A percentile compares a stretch with the other conserved stretches of the same genome.
Conservation (phyloP, 2,888 invertebrate species). For the Muschampia plurimacula region DNA sequence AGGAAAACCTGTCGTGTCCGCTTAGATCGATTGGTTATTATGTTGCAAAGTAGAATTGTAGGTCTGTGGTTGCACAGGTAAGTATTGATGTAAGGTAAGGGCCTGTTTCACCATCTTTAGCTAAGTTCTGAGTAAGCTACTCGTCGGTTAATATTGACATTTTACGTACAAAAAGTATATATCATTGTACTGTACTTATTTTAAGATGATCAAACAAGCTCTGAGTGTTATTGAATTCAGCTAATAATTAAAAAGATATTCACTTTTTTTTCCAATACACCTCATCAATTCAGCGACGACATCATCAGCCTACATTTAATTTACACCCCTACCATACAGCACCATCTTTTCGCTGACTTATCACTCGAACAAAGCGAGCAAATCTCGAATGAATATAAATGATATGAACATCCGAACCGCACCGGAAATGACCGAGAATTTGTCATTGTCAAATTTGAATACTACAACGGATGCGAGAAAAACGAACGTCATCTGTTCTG, state of each 20-base stretch:
- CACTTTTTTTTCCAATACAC: constrained; percentile 3
- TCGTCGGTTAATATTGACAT: no score
- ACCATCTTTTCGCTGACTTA: constrained; percentile 64
- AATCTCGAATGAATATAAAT: constrained; percentile 80
- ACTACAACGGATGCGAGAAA: constrained; percentile 76
- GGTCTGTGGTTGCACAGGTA: neutral
- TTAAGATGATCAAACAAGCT: no score
- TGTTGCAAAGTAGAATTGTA: neutral
- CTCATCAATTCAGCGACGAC: constrained; percentile 18
- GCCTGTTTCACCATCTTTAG: no score
- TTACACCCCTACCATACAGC: constrained; percentile 58
- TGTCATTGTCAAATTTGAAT: constrained; percentile 84
- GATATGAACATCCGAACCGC: constrained; percentile 78
- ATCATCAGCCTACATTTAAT: constrained; percentile 51
- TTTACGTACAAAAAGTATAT: no score
- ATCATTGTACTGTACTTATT: no score
- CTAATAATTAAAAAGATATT: neutral
- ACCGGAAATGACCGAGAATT: constrained; percentile 79
- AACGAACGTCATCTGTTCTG: constrained; percentile 79
- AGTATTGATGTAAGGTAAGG: no score
- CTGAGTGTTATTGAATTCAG: no score
- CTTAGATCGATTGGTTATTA: no score
- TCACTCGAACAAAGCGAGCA: constrained; percentile 61
- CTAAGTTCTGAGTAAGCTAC: no score
- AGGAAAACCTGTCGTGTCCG: no score